These are phyloP conservation scores for Spilogale gracilis DNA, from an alignment of 2,113 vertebrate genomes.

Conservation along the genomic window DNA sequence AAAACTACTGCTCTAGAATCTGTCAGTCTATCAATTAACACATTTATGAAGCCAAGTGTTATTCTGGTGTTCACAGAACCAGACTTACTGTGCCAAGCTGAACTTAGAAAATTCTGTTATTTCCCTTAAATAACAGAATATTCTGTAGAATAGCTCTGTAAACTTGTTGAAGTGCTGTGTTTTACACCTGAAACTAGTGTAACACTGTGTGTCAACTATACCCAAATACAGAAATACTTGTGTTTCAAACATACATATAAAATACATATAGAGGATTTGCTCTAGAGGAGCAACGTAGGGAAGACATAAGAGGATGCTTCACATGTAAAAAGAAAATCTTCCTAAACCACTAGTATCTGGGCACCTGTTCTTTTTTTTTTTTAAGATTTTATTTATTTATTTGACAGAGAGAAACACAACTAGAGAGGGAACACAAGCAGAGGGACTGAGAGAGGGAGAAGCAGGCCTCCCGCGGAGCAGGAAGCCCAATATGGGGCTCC, in stretches of 20 bases:
- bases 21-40: not conserved
- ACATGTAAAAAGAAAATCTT: conserved; percentile 48
- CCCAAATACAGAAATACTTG: not conserved
- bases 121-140: not conserved
- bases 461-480: too few species aligned
- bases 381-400: too few species aligned
- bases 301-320: conserved; percentile 42
- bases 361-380: not conserved
- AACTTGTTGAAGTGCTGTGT: not conserved
- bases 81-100: not conserved
- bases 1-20: conserved; percentile 26
- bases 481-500: too few species aligned
- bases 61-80: not conserved
- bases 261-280: not conserved
- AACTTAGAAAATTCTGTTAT: conserved; percentile 43
- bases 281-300: not conserved
- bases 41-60: conserved; percentile 34
- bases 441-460: too few species aligned
- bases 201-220: not conserved
- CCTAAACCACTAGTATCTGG: not conserved
- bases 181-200: not conserved
- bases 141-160: not conserved
- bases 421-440: too few species aligned
- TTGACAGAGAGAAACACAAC: too few species aligned
- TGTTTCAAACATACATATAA: not conserved